These are phyloP conservation scores for Batillaria attramentaria DNA, from an alignment of 1,140 invertebrate genomes.

Conservation along the genomic window DNA sequence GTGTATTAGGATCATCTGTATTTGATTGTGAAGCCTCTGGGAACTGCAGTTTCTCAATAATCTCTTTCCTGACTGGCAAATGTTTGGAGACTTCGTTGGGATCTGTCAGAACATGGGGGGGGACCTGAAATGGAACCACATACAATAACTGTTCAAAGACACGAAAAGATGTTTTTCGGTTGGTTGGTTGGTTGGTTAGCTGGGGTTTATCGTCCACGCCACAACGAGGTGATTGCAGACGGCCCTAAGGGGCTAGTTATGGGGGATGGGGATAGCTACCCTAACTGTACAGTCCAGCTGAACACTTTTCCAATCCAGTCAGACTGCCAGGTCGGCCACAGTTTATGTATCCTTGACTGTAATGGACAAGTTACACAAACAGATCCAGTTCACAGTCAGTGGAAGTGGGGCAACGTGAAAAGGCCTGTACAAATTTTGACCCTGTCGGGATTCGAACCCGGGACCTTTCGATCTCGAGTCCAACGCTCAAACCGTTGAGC, in stretches of 20 bases:
- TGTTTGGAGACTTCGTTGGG: conserved; percentile 66
- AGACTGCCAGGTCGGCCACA: too few species aligned
- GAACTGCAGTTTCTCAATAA: conserved; percentile 67
- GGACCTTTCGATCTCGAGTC: too few species aligned
- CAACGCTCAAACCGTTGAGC: too few species aligned
- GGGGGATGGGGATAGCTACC: neutral
- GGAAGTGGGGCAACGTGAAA: too few species aligned
- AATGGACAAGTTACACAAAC: too few species aligned
- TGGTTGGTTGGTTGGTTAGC: too few species aligned
- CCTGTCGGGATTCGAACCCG: too few species aligned
- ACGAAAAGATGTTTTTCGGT: neutral
- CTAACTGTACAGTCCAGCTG: neutral
- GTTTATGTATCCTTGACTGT: too few species aligned
- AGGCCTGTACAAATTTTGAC: too few species aligned
- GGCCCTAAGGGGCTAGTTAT: neutral
- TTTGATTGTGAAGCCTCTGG: conserved; percentile 21
- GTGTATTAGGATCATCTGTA: neutral
- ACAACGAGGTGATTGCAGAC: neutral
- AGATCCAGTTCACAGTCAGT: too few species aligned
- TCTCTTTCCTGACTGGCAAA: conserved; percentile 58
- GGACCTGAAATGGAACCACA: conserved; percentile 46
- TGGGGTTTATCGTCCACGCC: too few species aligned
- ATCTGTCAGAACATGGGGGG: conserved; percentile 54
- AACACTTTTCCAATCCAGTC: too few species aligned
- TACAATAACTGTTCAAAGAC: neutral